Base-by-base conservation (phyloP, 2,113 vertebrate species). In the Hymenochirus boettgeri region DNA sequence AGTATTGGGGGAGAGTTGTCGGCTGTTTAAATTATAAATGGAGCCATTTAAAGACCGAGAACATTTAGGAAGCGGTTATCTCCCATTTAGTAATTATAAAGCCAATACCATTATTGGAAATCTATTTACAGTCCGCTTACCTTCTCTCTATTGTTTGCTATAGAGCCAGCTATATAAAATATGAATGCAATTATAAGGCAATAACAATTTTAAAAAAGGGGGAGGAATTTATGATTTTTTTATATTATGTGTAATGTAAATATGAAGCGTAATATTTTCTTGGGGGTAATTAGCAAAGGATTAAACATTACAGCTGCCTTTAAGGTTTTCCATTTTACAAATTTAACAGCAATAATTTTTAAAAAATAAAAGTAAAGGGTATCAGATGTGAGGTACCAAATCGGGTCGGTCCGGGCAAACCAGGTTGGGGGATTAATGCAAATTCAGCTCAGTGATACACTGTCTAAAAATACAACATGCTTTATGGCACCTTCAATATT, bases 11-110 rank as follows among this genome's bases (percentile, higher is more conserved):
- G 82, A 83, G 84, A 85, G 75, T 84, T 90, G 88, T 88, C 90
- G 89, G 84, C 82, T 84, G 86, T 84, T 87, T 90, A 89, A 88
- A 88, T 89, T 93, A 95, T 93, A 90, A 89, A 89, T 88, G 77
- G 74, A 86, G 84, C 78, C 83, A 85, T 91, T 84, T 88, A 88
- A 89, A 91, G 85, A 88, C 85, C 82, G 81, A 48, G 75, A 79
- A 85, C 86, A 86, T 91, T 92, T 88, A 91, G 85, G 83, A 83
- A 86, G 87, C 83, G 85, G 87, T 94, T 90, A 91, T 90, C 90
- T 80, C 89, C 75, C 88, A 86, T 87, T 93, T 88, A 88, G 87
- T 80, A 75, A 87, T 87, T 85, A 90, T 93, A 92, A 89, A 93
- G 92, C 89, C 88, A 83, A 78, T 85, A 80, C 80, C 79, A 80